A percentile compares a stretch with the other conserved stretches of the same genome.
These are phyloP conservation scores for Nematopogon swammerdamellus DNA, from an alignment of 2,888 invertebrate species.

Conservation along the genomic window DNA sequence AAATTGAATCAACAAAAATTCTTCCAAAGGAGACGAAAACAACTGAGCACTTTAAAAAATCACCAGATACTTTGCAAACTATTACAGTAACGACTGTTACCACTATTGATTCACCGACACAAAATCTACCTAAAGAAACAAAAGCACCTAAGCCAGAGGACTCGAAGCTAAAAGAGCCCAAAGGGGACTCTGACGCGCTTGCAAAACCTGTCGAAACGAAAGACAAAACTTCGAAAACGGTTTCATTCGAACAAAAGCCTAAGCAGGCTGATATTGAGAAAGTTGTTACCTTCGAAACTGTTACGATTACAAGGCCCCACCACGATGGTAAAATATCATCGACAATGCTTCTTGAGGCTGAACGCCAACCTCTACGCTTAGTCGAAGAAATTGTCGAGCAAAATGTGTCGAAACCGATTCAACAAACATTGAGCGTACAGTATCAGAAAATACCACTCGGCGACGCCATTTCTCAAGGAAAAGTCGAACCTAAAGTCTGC, in stretches of 20 bases:
- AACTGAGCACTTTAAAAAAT: no score
- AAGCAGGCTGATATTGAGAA: constrained; percentile 3
- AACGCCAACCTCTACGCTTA: constrained; percentile 38
- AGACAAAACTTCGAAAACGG: not conserved
- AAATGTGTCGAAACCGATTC: constrained; percentile 33
- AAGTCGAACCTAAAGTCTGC: constrained; percentile 65
- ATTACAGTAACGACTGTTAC: no score
- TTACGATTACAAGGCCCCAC: constrained; percentile 11
- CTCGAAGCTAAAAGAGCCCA: no score
- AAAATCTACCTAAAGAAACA: no score
- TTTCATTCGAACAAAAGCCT: not conserved
- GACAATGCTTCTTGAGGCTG: constrained; percentile 40
- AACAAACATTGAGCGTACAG: constrained; percentile 24
- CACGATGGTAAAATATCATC: constrained; percentile 32
- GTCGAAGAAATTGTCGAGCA: constrained; percentile 50
- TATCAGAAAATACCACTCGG: constrained; percentile 53
- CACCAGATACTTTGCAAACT: no score
- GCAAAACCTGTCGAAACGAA: no score
- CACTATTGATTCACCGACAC: no score
- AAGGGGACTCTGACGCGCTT: no score
- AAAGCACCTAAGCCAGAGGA: no score
- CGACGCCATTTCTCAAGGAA: constrained; percentile 62
- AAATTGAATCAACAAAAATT: no score
- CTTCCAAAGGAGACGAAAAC: no score
- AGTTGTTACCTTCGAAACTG: constrained; percentile 15